Conservation (phyloP, 1,140 invertebrate species). For the Mesaphorura yosii region DNA sequence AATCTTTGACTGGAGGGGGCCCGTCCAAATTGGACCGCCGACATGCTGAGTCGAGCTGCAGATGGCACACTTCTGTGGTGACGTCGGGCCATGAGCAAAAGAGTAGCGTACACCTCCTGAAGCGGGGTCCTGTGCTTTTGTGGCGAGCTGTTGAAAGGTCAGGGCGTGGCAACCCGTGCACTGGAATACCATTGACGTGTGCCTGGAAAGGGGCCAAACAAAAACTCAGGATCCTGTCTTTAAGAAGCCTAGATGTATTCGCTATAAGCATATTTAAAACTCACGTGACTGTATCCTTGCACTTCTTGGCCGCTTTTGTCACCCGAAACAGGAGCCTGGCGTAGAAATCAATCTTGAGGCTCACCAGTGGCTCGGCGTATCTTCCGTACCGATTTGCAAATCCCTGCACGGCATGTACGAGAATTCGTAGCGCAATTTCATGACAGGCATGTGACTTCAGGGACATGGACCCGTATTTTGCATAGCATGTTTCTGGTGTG, state of each 20-base stretch:
- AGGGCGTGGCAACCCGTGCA: constrained; percentile 77
- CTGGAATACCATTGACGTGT: constrained; percentile 73
- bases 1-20: constrained; percentile 60
- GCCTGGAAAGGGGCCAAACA: constrained; percentile 44
- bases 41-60: constrained; percentile 57
- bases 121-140: constrained; percentile 38
- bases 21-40: constrained; percentile 89
- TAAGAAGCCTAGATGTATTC: not conserved
- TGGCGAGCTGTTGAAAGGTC: constrained; percentile 63
- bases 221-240: not conserved
- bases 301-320: constrained; percentile 60
- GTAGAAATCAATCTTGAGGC: constrained; percentile 94
- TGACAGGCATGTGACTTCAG: constrained; percentile 80
- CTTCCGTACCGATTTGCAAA: constrained; percentile 86
- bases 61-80: constrained; percentile 55
- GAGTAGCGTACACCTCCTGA: constrained; percentile 41
- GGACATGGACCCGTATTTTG: constrained; percentile 88
- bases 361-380: constrained; percentile 82
- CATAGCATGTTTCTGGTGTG: constrained; percentile 80
- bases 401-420: constrained; percentile 77
- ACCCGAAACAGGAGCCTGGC: constrained; percentile 86
- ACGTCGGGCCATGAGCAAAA: constrained; percentile 53
- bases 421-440: constrained; percentile 88
- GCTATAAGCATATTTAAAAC: constrained; percentile 4
- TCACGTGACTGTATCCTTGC: constrained; percentile 69